Percentiles rank a stretch among this genome's conserved stretches.
phyloP scores from a whole-genome alignment of 2,113 vertebrate genomes.

The Coreoperca whiteheadi region DNA sequence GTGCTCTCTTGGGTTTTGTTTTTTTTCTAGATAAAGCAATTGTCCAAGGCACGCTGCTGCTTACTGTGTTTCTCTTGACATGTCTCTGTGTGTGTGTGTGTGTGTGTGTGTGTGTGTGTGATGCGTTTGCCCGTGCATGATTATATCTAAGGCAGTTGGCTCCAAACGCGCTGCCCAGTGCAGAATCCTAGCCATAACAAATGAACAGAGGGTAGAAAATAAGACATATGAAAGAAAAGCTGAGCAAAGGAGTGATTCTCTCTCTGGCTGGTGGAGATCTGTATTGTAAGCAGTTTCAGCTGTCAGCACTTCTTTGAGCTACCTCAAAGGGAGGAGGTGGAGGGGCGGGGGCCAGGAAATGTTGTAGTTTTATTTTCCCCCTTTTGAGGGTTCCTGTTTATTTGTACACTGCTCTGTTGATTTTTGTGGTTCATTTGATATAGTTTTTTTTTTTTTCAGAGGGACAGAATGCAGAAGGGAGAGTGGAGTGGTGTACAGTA shows the following conservation, averaged over 20 bases:
- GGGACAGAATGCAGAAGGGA: slow-evolving; percentile 45
- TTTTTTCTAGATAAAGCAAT: slow-evolving; percentile 59
- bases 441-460: slow-evolving; percentile 8
- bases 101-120: slow-evolving; percentile 24
- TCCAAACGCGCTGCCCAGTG: slow-evolving; percentile 84
- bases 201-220: slow-evolving; percentile 82
- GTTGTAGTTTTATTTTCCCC: slow-evolving; percentile 91
- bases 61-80: slow-evolving; percentile 70
- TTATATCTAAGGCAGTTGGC: slow-evolving; percentile 79
- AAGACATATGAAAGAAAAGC: slow-evolving; percentile 86
- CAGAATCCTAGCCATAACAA: slow-evolving; percentile 85
- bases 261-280: slow-evolving; percentile 81
- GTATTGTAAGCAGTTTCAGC: slow-evolving; percentile 88
- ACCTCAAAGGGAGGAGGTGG: slow-evolving; percentile 81
- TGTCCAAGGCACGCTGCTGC: slow-evolving; percentile 65
- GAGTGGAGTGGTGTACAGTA: slow-evolving; percentile 40
- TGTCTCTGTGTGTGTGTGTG: slow-evolving; percentile 17
- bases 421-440: slow-evolving; percentile 71
- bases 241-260: slow-evolving; percentile 85
- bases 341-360: slow-evolving; percentile 85
- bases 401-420: slow-evolving; percentile 75
- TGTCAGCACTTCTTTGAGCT: slow-evolving; percentile 90
- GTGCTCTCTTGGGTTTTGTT: slow-evolving; percentile 10
- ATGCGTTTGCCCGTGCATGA: slow-evolving; percentile 48
- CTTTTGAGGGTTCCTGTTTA: slow-evolving; percentile 91